Base-by-base conservation (phyloP, 2,888 invertebrate genomes). In the Microctonus aethiopoides region DNA sequence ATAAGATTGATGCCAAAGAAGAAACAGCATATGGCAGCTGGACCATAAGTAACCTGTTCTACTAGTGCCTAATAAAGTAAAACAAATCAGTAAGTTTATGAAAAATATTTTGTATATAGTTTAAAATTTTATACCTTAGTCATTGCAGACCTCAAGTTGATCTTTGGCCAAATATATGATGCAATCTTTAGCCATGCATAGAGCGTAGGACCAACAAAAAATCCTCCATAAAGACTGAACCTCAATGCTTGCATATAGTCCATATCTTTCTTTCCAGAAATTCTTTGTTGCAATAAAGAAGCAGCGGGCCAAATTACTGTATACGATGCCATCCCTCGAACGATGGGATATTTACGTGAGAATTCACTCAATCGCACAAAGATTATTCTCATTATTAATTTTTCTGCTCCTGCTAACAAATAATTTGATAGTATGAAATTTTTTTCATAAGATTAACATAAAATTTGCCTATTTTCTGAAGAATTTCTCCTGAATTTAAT, bases 131-230 rank as follows among this genome's bases (percentile, higher is more conserved):
- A 70, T 87, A 93, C 93, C 90, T 95, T 95, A 51, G 91, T 90
- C 11, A 95, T 81, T 13, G 93, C 94, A 73, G 91, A 91, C 82
- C 89, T 89, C 51, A 95, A 81, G 70, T 91, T 90, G 72, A 89
- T 91, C 61, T 91, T 91, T 24, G 95, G 95, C 92, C 94, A 94
- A 85, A 95, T 88, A 64, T 89, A 88, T 77, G 91, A 91, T n/a
- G 94, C 92, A 63, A 94, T 85, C 82, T 91, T 92, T 59, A 96
- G 88, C 95, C 95, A 95, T 68, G 90, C 90, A 80, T 94, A 95
- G 0, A 95, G 86, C 5, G 94, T 93, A 13, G 95, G 95, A 0
- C 95, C 95, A 22, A 94, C 93, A 85, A 93, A 94, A 60, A 93
- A 89, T 9, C 93, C 91, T n/a, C 95, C 95, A 85, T 93, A 95